Conservation (phyloP, 2,888 invertebrate genomes). For the Coenonympha arcania region DNA sequence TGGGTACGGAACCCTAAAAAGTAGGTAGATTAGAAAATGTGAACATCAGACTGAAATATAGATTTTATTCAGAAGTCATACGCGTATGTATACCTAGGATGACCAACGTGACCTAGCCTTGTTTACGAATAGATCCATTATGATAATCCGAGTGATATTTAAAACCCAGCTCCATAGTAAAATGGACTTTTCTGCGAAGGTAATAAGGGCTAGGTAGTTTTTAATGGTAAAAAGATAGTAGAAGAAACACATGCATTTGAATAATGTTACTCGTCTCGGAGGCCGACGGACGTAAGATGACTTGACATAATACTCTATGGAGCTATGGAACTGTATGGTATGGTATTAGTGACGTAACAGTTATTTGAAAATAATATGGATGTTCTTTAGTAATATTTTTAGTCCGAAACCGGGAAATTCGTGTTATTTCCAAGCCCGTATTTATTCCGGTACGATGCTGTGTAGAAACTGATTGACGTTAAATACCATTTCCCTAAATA, state of each 20-base stretch:
- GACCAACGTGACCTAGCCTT: neutral
- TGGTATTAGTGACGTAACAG: constrained; percentile 40
- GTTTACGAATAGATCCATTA: neutral
- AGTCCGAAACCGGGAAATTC: neutral
- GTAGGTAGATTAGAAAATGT: too few relatives aligned
- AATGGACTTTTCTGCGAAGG: neutral
- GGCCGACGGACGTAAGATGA: constrained; percentile 52
- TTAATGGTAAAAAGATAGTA: constrained; percentile 14
- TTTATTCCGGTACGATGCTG: too few relatives aligned
- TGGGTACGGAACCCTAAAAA: too few relatives aligned
- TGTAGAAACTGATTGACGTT: too few relatives aligned
- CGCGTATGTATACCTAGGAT: neutral
- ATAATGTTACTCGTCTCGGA: constrained; percentile 67
- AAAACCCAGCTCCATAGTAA: neutral
- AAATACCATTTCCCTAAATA: too few relatives aligned
- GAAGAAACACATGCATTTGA: constrained; percentile 60
- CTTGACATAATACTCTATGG: constrained; percentile 60
- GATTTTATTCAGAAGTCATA: neutral
- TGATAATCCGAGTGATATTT: neutral
- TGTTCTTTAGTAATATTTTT: neutral
- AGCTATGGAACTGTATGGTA: constrained; percentile 37
- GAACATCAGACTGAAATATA: neutral
- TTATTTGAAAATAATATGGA: constrained; percentile 7
- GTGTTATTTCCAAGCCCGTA: too few relatives aligned
- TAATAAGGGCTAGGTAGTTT: constrained; percentile 5